Conservation (phyloP, 64 coral and sea anemone species). For the Cladopsammia gracilis region DNA sequence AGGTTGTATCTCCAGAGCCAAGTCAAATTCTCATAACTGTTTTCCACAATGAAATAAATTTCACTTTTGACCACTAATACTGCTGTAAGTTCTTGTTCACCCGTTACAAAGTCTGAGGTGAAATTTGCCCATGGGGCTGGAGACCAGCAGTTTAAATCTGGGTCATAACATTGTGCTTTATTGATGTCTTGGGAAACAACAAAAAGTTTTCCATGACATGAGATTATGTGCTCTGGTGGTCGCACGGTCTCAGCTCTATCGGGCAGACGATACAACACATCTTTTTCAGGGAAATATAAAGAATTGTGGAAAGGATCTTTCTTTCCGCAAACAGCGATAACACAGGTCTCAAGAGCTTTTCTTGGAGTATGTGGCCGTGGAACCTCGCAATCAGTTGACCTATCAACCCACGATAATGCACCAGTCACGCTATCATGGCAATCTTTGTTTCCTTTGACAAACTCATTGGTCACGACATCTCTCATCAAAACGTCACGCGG, state of each 20-base stretch:
- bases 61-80: not conserved
- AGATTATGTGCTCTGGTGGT: not conserved
- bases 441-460: not conserved
- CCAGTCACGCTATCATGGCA: slow-evolving; percentile 4
- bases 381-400: not conserved
- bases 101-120: not conserved
- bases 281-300: not conserved
- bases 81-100: not conserved
- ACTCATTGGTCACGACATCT: slow-evolving; percentile 10
- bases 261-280: not conserved
- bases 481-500: not conserved
- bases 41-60: not conserved
- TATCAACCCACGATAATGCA: not conserved
- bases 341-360: not conserved
- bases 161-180: not conserved
- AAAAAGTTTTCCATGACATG: not conserved
- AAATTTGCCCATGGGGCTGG: not conserved
- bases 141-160: not conserved
- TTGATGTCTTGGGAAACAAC: not conserved
- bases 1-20: not conserved
- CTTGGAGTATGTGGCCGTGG: not conserved
- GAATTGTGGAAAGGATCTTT: not conserved
- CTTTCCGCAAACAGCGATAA: not conserved
- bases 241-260: not conserved
- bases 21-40: not conserved